These are phyloP conservation scores for Phainopepla nitens DNA, from an alignment of 2,113 vertebrate species.

Conservation along the genomic window DNA sequence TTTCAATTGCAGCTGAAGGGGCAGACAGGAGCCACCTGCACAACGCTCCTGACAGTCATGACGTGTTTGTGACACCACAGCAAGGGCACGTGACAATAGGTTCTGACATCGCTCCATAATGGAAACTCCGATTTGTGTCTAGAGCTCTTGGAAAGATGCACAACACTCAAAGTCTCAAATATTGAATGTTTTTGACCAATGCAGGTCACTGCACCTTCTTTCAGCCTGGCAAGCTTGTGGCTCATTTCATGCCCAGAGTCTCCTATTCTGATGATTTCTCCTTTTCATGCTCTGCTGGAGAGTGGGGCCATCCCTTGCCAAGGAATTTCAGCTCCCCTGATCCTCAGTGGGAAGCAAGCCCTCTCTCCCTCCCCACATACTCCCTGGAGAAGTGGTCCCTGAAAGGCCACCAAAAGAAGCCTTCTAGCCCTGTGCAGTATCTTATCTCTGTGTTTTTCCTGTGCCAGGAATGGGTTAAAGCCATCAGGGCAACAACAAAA, in stretches of 20 bases:
- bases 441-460: not conserved
- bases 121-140: not conserved
- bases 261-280: not conserved
- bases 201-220: not conserved
- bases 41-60: not conserved
- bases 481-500: conserved; percentile 60
- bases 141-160: not conserved
- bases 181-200: not conserved
- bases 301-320: not conserved
- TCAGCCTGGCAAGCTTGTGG: not conserved
- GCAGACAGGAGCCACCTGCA: conserved; percentile 21
- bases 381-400: not conserved
- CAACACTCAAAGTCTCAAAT: not conserved
- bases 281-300: not conserved
- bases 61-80: not conserved
- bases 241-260: not conserved
- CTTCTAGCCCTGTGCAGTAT: not conserved
- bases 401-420: not conserved
- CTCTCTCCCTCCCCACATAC: not conserved
- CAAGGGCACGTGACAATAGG: not conserved
- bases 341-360: not conserved
- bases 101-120: not conserved
- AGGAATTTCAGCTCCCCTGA: not conserved
- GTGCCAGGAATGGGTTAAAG: conserved; percentile 29
- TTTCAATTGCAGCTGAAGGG: not conserved